These are phyloP conservation scores for Gandaritis pyraliata DNA, from an alignment of 2,888 invertebrate genomes.

Conservation along the genomic window DNA sequence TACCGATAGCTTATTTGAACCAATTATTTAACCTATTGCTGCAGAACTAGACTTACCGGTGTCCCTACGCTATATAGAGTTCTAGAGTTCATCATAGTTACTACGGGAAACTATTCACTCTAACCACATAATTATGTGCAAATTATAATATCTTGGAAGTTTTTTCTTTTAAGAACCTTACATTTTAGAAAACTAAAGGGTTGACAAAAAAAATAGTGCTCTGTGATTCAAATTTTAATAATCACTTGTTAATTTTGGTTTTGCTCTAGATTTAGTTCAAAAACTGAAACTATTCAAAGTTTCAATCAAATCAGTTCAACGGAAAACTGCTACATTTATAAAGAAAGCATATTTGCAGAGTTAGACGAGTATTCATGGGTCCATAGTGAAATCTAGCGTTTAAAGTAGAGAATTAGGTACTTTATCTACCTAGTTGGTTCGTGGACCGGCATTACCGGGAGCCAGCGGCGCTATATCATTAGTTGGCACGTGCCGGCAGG, in stretches of 20 bases:
- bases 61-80: conserved; percentile 29
- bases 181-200: too few relatives aligned
- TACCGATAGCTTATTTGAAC: conserved; percentile 41
- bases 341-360: not conserved
- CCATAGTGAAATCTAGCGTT: conserved; percentile 34
- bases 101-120: not conserved
- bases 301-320: too few relatives aligned
- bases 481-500: conserved; percentile 63
- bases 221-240: too few relatives aligned
- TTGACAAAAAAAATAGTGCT: too few relatives aligned
- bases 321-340: too few relatives aligned
- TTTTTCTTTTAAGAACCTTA: too few relatives aligned
- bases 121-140: not conserved
- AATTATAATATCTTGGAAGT: too few relatives aligned
- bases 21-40: conserved; percentile 43
- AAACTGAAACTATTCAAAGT: too few relatives aligned
- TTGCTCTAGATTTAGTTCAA: too few relatives aligned
- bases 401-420: conserved; percentile 44
- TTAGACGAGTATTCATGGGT: conserved; percentile 8
- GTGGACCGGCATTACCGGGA: conserved; percentile 50
- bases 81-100: conserved; percentile 15
- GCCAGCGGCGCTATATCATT: conserved; percentile 55
- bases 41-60: conserved; percentile 42
- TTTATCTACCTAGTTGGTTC: conserved; percentile 42
- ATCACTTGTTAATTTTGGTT: too few relatives aligned